Evolutionary conservation across 2,888 invertebrate species (phyloP).

Genomic region (Perizoma affinitatum): DNA sequence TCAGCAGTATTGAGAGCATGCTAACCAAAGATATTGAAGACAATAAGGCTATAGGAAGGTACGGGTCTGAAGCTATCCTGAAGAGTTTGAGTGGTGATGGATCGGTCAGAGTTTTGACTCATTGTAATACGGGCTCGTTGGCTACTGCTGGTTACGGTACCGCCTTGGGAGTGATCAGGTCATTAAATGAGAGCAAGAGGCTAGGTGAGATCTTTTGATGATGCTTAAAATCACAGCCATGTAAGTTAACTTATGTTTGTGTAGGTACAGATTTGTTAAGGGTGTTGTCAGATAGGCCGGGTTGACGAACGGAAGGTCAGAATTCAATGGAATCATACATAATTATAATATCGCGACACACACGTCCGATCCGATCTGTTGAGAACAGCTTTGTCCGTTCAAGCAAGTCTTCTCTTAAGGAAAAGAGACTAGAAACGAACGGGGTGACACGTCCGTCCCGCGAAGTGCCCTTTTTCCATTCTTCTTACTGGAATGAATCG

Average conservation of each 20-base stretch:
- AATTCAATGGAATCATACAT: too few relatives aligned
- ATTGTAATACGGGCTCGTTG: constrained; percentile 99
- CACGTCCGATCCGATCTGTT: too few relatives aligned
- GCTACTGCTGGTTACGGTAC: constrained; percentile 99
- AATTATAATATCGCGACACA: too few relatives aligned
- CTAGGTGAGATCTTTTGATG: constrained; percentile 83
- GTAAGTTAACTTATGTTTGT: constrained; percentile 2
- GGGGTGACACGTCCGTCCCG: too few relatives aligned
- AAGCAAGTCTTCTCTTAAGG: too few relatives aligned
- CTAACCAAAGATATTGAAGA: constrained; percentile 93
- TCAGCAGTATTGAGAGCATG: constrained; percentile 91
- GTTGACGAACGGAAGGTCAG: too few relatives aligned
- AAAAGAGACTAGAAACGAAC: too few relatives aligned
- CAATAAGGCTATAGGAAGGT: constrained; percentile 93
- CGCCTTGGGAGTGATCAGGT: constrained; percentile 97
- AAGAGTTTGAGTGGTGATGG: constrained; percentile 82
- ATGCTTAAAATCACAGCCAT: background rate
- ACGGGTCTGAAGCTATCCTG: constrained; percentile 92
- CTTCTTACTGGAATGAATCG: too few relatives aligned
- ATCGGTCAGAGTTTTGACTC: constrained; percentile 92
- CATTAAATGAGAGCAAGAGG: constrained; percentile 88
- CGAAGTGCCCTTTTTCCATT: too few relatives aligned
- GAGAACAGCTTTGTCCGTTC: too few relatives aligned
- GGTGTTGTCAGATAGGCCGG: too few relatives aligned
- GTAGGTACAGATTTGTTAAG: too few relatives aligned